phyloP scores from a whole-genome alignment of 2,113 vertebrate species.

The Macheiramphus alcinus region DNA sequence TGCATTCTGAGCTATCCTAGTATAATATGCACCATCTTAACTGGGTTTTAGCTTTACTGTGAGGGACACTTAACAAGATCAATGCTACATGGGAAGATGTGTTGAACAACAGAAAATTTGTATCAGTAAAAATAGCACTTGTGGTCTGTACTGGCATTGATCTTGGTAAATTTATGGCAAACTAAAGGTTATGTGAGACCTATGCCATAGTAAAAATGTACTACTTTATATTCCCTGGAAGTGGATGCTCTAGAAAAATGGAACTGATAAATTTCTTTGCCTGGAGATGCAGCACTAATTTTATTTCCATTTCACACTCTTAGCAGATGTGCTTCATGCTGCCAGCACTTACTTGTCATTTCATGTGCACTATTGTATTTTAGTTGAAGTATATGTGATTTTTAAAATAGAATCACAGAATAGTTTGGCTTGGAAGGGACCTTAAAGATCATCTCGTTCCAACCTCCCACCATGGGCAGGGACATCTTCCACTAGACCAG shows the following conservation, averaged over 20 bases:
- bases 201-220: not conserved
- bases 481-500: no score
- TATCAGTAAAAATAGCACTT: not conserved
- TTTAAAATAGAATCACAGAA: not conserved
- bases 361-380: not conserved
- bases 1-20: not conserved
- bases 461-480: no score
- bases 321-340: not conserved
- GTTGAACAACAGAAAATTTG: not conserved
- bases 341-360: not conserved
- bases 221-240: not conserved
- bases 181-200: not conserved
- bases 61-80: not conserved
- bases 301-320: not conserved
- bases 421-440: no score
- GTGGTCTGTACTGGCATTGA: not conserved
- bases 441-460: no score
- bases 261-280: not conserved
- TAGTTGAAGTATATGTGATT: not conserved
- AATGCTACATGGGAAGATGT: not conserved
- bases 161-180: not conserved
- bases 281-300: not conserved
- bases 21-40: not conserved
- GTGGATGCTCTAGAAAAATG: not conserved
- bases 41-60: not conserved